These are phyloP conservation scores for Ophion ventricosus DNA, from an alignment of 2,888 invertebrate genomes.

Conservation along the genomic window DNA sequence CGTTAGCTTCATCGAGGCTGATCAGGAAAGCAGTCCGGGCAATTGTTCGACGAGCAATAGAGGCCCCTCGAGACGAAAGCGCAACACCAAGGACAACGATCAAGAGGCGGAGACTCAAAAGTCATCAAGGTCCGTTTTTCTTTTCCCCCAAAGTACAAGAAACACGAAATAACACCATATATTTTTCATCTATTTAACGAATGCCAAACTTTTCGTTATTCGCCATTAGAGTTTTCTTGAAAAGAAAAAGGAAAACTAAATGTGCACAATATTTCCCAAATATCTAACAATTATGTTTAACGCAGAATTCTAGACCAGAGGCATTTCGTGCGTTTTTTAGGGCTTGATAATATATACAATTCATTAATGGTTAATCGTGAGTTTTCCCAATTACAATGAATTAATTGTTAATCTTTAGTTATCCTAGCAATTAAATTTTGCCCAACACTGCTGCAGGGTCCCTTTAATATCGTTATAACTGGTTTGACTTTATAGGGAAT, in stretches of 20 bases:
- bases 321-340: too few relatives aligned
- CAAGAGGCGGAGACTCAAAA: conserved; percentile 76
- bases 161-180: not conserved
- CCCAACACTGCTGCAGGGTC: too few relatives aligned
- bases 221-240: not conserved
- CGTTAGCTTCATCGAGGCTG: conserved; percentile 85
- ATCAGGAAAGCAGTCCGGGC: conserved; percentile 83
- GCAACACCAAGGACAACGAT: conserved; percentile 74
- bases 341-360: too few relatives aligned
- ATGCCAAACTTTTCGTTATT: not conserved
- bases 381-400: too few relatives aligned
- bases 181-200: not conserved
- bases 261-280: not conserved
- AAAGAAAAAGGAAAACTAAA: not conserved
- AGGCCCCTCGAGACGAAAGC: conserved; percentile 65
- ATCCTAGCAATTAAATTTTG: too few relatives aligned
- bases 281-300: too few relatives aligned
- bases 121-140: conserved; percentile 72
- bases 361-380: too few relatives aligned
- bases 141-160: not conserved
- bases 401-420: too few relatives aligned
- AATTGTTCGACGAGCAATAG: conserved; percentile 61
- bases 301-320: too few relatives aligned
- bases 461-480: too few relatives aligned
- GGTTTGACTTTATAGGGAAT: too few relatives aligned